Evolutionary conservation across 2,888 invertebrate genomes (phyloP).

Genomic region (Caenorhabditis sp.): DNA sequence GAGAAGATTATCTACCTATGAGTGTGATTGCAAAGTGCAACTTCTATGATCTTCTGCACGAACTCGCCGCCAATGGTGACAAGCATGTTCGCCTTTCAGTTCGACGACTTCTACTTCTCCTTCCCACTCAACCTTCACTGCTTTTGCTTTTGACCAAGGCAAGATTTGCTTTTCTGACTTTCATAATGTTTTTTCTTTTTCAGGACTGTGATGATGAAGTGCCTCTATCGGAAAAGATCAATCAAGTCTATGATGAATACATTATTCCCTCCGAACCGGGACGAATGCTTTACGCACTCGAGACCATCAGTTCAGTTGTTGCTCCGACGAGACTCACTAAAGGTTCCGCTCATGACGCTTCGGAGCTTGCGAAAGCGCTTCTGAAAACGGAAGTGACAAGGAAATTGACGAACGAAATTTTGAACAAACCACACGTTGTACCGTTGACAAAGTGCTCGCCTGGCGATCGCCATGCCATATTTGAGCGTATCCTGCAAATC

Average conservation of each 20-base stretch:
- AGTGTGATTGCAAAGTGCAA: constrained; percentile 50
- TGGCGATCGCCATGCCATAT: constrained; percentile 54
- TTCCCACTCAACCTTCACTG: constrained; percentile 56
- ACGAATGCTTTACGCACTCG: constrained; percentile 53
- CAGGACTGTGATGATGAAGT: constrained; percentile 22
- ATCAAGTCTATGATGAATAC: constrained; percentile 13
- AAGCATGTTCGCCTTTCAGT: constrained; percentile 42
- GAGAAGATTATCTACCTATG: constrained; percentile 52
- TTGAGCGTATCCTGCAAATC: constrained; percentile 57
- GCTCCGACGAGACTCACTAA: constrained; percentile 36
- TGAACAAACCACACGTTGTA: constrained; percentile 39
- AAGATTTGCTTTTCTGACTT: not conserved
- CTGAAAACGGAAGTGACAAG: constrained; percentile 16
- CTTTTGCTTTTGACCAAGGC: constrained; percentile 17
- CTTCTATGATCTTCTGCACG: constrained; percentile 59
- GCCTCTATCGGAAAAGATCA: not conserved
- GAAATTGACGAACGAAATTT: constrained; percentile 19
- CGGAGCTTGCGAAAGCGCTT: constrained; percentile 22
- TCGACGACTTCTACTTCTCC: constrained; percentile 33
- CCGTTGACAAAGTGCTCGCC: constrained; percentile 41
- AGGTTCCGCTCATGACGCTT: constrained; percentile 9
- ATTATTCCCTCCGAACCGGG: constrained; percentile 38
- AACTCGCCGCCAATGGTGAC: constrained; percentile 45
- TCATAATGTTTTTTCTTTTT: not conserved
- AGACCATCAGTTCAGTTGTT: constrained; percentile 50